Percentiles rank a stretch among this genome's conserved stretches.
These are phyloP conservation scores for Brachyptera risi DNA, from an alignment of 2,888 invertebrate genomes.

Conservation along the genomic window DNA sequence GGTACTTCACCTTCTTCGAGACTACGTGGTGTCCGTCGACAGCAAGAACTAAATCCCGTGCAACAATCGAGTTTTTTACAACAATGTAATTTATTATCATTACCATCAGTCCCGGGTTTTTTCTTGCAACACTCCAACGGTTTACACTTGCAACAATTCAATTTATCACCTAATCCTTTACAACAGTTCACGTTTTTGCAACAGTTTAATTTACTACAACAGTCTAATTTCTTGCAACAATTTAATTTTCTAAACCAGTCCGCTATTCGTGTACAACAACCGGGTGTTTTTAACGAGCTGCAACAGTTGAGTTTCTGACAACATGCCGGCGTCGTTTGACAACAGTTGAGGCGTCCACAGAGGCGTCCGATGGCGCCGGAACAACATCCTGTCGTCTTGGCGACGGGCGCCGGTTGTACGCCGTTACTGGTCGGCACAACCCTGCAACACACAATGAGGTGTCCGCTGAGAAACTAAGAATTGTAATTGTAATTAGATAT, in stretches of 20 bases:
- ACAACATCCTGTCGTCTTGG: neutral
- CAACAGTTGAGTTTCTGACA: constrained; percentile 21
- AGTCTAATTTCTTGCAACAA: constrained; percentile 24
- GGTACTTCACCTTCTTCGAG: neutral
- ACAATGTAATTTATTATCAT: constrained; percentile 13
- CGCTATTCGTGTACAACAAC: constrained; percentile 12
- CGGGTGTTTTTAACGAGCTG: constrained; percentile 15
- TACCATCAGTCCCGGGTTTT: constrained; percentile 13
- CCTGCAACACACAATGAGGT: constrained; percentile 8
- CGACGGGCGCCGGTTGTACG: neutral
- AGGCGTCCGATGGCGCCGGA: neutral
- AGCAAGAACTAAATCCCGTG: constrained; percentile 14
- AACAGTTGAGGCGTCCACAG: constrained; percentile 1
- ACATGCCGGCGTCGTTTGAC: constrained; percentile 4
- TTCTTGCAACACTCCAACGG: constrained; percentile 25
- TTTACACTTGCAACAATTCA: constrained; percentile 25
- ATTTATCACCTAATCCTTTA: constrained; percentile 8
- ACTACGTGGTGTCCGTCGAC: neutral
- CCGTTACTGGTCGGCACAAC: constrained; percentile 9
- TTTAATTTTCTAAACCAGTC: constrained; percentile 21
- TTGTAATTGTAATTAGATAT: neutral
- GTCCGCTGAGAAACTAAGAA: neutral
- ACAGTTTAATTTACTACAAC: constrained; percentile 13
- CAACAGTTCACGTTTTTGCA: constrained; percentile 18
- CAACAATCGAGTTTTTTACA: constrained; percentile 29